phyloP scores from a whole-genome alignment of 2,888 invertebrate species.

The Tiliacea aurago region DNA sequence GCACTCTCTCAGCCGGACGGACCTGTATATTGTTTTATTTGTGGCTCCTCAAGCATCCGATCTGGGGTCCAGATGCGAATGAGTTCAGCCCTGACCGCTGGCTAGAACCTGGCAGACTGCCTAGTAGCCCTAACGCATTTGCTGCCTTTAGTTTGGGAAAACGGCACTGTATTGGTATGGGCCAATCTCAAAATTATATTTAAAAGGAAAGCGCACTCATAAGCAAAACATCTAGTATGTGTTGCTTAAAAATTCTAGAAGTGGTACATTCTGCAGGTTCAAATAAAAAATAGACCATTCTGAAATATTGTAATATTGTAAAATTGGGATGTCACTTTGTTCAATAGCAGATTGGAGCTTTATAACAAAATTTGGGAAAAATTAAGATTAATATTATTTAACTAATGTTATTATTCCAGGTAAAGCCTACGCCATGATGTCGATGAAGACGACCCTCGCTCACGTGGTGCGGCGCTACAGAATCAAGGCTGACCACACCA shows the following conservation, averaged over 20 bases:
- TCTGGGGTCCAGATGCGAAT: constrained; percentile 77
- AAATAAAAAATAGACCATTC: background rate
- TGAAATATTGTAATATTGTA: too few relatives aligned
- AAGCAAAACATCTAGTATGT: background rate
- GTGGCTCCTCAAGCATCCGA: constrained; percentile 75
- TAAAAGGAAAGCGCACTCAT: background rate
- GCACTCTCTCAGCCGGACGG: constrained; percentile 74
- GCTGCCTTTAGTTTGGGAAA: constrained; percentile 78
- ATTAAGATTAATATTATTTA: too few relatives aligned
- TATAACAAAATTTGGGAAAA: background rate
- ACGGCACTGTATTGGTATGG: constrained; percentile 78
- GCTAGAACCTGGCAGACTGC: constrained; percentile 74
- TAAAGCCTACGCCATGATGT: constrained; percentile 79
- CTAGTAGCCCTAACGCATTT: constrained; percentile 74
- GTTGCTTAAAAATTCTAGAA: background rate
- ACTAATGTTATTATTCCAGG: constrained; percentile 69
- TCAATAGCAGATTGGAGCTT: background rate
- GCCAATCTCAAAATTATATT: background rate
- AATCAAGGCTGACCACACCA: constrained; percentile 73
- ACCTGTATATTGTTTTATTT: constrained; percentile 73
- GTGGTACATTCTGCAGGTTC: background rate
- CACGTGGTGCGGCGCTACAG: constrained; percentile 76
- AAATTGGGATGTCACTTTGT: background rate
- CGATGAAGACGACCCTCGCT: constrained; percentile 79
- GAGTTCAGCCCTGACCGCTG: constrained; percentile 80